Percentiles rank a stretch among this genome's conserved stretches.
Conservation (phyloP, 2,888 invertebrate species). For the Apamea monoglypha region DNA sequence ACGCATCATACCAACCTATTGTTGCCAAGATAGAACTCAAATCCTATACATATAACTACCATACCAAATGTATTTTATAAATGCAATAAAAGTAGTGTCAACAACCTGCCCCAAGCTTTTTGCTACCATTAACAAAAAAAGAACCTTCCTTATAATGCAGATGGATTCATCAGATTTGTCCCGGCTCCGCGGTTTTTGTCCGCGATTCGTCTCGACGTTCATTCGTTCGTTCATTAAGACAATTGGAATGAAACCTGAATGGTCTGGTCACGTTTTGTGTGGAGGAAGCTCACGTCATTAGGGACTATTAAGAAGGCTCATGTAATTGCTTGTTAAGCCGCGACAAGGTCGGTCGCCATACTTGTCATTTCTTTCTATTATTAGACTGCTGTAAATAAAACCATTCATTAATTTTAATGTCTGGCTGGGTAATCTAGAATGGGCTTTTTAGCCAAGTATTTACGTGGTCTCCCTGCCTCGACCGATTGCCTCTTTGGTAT, state of each 20-base stretch:
- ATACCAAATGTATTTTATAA: background rate
- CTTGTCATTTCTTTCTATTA: conserved; percentile 72
- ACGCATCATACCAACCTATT: background rate
- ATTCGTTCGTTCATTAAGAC: conserved; percentile 67
- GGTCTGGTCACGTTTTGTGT: conserved; percentile 71
- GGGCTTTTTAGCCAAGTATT: background rate
- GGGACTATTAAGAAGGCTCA: conserved; percentile 77
- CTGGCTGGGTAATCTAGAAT: conserved; percentile 12
- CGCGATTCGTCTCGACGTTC: conserved; percentile 60
- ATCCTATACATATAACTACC: background rate
- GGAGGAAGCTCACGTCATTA: conserved; percentile 82
- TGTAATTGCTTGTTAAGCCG: conserved; percentile 73
- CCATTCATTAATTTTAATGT: conserved; percentile 59
- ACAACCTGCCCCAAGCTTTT: conserved; percentile 36
- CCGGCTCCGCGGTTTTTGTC: conserved; percentile 66
- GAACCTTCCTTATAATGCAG: conserved; percentile 41
- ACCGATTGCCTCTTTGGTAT: background rate
- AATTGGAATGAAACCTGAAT: conserved; percentile 63
- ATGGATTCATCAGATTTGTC: conserved; percentile 63
- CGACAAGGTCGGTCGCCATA: conserved; percentile 70
- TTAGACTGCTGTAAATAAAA: conserved; percentile 59
- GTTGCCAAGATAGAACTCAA: background rate
- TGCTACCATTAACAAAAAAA: conserved; percentile 27
- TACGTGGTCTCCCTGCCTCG: background rate
- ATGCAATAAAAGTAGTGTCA: conserved; percentile 32